Evolutionary conservation across 2,113 vertebrate genomes (phyloP), one percentile per base, ranked within the genome.

Genomic region (Malurus cyaneus): DNA sequence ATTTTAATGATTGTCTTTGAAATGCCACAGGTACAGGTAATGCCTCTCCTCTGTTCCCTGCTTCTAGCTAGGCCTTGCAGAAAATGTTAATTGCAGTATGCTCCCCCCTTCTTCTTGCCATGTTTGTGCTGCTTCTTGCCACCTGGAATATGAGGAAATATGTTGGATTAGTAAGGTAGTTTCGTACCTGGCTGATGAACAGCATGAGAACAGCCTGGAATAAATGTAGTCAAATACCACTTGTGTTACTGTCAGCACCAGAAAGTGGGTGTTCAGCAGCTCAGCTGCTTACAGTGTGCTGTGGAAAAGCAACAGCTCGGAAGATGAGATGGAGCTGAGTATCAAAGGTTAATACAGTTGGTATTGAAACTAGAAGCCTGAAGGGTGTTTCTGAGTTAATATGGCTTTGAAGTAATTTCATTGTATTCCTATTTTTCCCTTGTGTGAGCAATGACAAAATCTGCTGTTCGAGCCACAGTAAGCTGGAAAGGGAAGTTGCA

Each of bases 331-430:
- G 42, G 67, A 80, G 25, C 61, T 74, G 52, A 16, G 34, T 86
- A 81, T 89, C 82, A 88, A 71, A 76, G 81, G 77, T 74, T 79
- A 73, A 57, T 84, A 46, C n/a, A 34, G 7, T 28, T 90, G 46
- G 56, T 59, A 17, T 29, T 89, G 84, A 64, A 94, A 80, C 62
- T 83, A 67, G 44, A 93, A 94, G 69, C 69, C 76, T 44, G 83
- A 93, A 93, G 81, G 65, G 31, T 9, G 44, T 28, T 87, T 90
- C 52, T 88, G 24, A 66, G 36, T 92, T 94, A 77, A 64, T 66
- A 65, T 59, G 32, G 44, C 84, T 96, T 93, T 95, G 80, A 92
- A 91, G 66, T 80, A 76, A 70, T 89, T 83, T 93, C 34, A 60
- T 86, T 90, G 65, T 94, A 77, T 89, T 86, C 44, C 50, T 87